These are phyloP conservation scores for Tympanuchus pallidicinctus DNA, from an alignment of 2,113 vertebrate species.

Conservation along the genomic window DNA sequence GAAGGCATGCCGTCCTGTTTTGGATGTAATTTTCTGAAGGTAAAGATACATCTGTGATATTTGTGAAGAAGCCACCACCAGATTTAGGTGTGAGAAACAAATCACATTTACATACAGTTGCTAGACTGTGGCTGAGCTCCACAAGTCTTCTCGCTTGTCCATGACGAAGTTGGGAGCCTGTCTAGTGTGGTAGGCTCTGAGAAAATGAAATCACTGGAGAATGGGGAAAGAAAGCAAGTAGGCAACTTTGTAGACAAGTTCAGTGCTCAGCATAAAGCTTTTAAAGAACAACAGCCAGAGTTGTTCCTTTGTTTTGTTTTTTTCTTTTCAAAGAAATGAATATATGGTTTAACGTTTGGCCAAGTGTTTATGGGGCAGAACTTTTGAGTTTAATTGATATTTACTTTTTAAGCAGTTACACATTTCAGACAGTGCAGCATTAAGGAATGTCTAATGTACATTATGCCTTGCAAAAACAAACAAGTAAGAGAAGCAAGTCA, in stretches of 20 bases:
- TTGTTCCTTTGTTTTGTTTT: slow-evolving; percentile 64
- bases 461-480: slow-evolving; percentile 84
- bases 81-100: not conserved
- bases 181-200: not conserved
- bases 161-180: not conserved
- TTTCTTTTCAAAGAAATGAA: slow-evolving; percentile 47
- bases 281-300: slow-evolving; percentile 33
- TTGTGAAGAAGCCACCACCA: not conserved
- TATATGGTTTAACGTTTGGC: slow-evolving; percentile 51
- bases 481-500: slow-evolving; percentile 76
- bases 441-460: slow-evolving; percentile 74
- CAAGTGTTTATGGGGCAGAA: slow-evolving; percentile 74
- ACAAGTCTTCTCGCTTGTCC: not conserved
- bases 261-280: slow-evolving; percentile 1
- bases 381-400: slow-evolving; percentile 80
- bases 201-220: not conserved
- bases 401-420: slow-evolving; percentile 84
- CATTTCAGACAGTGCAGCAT: slow-evolving; percentile 74
- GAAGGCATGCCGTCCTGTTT: not conserved
- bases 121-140: not conserved
- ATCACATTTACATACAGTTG: not conserved
- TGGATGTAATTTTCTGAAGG: not conserved
- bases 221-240: not conserved
- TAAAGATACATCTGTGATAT: not conserved
- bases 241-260: not conserved